Conservation (phyloP, 2,888 invertebrate species). For the Criorhina ranunculi region DNA sequence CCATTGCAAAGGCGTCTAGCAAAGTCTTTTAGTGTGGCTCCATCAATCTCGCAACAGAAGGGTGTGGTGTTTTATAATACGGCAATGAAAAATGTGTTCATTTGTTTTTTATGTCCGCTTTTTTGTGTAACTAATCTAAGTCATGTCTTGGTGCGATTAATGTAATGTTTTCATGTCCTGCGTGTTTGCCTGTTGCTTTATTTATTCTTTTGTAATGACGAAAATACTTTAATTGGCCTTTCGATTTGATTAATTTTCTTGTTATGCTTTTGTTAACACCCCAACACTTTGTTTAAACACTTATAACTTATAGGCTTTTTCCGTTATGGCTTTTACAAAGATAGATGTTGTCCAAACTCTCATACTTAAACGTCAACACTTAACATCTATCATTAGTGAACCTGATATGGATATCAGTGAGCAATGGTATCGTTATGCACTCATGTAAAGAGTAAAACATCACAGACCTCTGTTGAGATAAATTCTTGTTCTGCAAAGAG, state of each 20-base stretch:
- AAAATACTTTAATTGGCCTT: too few relatives aligned
- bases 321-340: neutral
- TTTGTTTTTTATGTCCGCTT: slow-evolving; percentile 10
- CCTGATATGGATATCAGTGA: neutral
- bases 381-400: neutral
- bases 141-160: slow-evolving; percentile 8
- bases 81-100: slow-evolving; percentile 6
- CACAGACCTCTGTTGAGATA: slow-evolving; percentile 34
- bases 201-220: too few relatives aligned
- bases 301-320: neutral
- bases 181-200: slow-evolving; percentile 6
- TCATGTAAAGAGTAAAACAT: slow-evolving; percentile 31
- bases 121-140: slow-evolving; percentile 12
- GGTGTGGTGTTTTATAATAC: slow-evolving; percentile 80
- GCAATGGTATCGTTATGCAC: slow-evolving; percentile 10
- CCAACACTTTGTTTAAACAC: neutral
- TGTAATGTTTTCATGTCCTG: slow-evolving; percentile 2
- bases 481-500: neutral
- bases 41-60: slow-evolving; percentile 86
- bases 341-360: neutral
- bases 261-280: neutral
- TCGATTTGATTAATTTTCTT: neutral
- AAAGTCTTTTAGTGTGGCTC: slow-evolving; percentile 96
- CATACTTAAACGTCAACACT: neutral
- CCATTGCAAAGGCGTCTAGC: slow-evolving; percentile 94